phyloP scores from a whole-genome alignment of 2,888 invertebrate species.

The Saturnia pavonia region DNA sequence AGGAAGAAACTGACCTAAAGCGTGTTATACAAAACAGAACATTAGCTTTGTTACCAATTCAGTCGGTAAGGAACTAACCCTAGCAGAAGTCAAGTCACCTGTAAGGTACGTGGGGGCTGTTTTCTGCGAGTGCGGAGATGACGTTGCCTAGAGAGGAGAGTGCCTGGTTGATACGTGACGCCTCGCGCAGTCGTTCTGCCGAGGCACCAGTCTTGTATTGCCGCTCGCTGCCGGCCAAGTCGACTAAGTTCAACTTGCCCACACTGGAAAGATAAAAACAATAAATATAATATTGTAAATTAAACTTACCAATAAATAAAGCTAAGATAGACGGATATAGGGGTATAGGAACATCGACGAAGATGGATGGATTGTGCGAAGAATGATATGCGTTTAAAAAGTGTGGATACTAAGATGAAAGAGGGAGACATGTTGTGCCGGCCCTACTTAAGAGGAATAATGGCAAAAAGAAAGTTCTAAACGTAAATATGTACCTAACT shows the following conservation, averaged over 20 bases:
- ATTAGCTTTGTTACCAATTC: not conserved
- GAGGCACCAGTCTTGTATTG: constrained; percentile 98
- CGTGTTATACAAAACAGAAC: not conserved
- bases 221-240: constrained; percentile 98
- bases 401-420: too few species aligned
- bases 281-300: not conserved
- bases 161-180: constrained; percentile 98
- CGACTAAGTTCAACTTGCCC: constrained; percentile 98
- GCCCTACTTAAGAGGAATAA: too few species aligned
- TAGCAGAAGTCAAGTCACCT: constrained; percentile 46
- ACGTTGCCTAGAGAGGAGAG: constrained; percentile 99
- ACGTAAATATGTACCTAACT: too few species aligned
- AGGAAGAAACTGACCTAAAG: too few species aligned
- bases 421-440: too few species aligned
- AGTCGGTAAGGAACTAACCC: not conserved
- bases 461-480: too few species aligned
- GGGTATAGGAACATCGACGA: too few species aligned
- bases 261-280: constrained; percentile 79
- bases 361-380: too few species aligned
- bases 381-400: too few species aligned
- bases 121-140: constrained; percentile 97
- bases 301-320: not conserved
- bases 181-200: constrained; percentile 96
- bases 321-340: not conserved
- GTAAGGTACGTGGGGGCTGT: constrained; percentile 97